These are phyloP conservation scores for Himalopsyche kuldschensis DNA, from an alignment of 2,888 invertebrate genomes.

Conservation along the genomic window DNA sequence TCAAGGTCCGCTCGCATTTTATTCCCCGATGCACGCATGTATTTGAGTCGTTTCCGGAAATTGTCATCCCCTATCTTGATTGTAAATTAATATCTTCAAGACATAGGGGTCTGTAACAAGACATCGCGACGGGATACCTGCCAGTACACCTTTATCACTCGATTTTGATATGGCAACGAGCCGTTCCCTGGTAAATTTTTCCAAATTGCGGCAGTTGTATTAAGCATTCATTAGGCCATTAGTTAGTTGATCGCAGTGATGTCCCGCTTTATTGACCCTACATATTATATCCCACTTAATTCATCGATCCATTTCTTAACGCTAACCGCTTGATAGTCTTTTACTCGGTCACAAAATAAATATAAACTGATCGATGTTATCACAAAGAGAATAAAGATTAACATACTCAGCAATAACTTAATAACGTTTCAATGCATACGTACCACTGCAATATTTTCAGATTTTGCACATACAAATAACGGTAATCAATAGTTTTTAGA, in stretches of 20 bases:
- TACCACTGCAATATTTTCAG: too few species aligned
- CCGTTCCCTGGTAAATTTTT: background rate
- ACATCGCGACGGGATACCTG: background rate
- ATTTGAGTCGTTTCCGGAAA: conserved; percentile 21
- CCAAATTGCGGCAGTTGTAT: conserved; percentile 6
- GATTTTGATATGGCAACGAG: background rate
- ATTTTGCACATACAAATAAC: too few species aligned
- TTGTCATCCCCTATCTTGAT: conserved; percentile 33
- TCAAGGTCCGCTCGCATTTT: background rate
- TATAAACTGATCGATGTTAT: too few species aligned
- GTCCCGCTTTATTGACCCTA: background rate
- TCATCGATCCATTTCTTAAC: background rate
- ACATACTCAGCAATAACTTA: too few species aligned
- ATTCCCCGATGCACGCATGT: conserved; percentile 18
- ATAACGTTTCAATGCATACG: too few species aligned
- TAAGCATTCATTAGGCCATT: conserved; percentile 18
- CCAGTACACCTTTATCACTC: conserved; percentile 29
- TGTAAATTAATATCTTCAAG: conserved; percentile 34
- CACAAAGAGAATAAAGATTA: too few species aligned
- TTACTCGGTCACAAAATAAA: background rate
- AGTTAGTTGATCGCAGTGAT: background rate
- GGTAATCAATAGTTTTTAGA: too few species aligned
- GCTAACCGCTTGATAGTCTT: background rate
- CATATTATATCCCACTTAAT: background rate
- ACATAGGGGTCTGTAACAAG: conserved; percentile 19